phyloP scores from a whole-genome alignment of 2,797 vertebrate genomes.

The Girardinus metallicus region DNA sequence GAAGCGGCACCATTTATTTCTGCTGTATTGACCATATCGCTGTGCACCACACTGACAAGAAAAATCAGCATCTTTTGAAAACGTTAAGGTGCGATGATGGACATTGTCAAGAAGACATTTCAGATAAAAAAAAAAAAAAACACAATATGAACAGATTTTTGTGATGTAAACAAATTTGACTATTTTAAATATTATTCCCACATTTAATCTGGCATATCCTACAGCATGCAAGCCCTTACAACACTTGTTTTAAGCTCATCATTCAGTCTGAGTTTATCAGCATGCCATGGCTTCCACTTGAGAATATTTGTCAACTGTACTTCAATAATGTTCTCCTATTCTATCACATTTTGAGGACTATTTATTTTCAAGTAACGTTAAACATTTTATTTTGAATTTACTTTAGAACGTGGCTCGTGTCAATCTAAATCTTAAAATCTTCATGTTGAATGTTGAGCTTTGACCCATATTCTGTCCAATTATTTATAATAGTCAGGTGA shows the following conservation, averaged over 20 bases:
- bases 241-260: background rate
- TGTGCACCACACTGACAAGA: slow-evolving; percentile 59
- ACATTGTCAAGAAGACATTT: slow-evolving; percentile 56
- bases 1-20: slow-evolving; percentile 71
- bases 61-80: slow-evolving; percentile 52
- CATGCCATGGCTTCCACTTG: background rate
- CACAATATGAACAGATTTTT: background rate
- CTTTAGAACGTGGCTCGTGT: background rate
- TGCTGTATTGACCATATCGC: slow-evolving; percentile 69
- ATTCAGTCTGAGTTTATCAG: background rate
- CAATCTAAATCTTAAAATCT: no score
- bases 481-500: background rate
- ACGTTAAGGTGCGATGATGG: slow-evolving; percentile 44
- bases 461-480: background rate
- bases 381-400: background rate
- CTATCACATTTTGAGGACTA: background rate
- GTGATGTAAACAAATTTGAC: background rate
- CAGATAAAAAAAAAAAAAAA: slow-evolving; percentile 13
- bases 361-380: background rate
- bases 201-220: background rate
- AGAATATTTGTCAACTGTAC: background rate
- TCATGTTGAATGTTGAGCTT: background rate
- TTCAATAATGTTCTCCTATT: background rate
- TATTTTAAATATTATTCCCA: background rate
- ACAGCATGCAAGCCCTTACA: background rate